phyloP scores from a whole-genome alignment of 1,140 invertebrate genomes.

The Protaetia brevitarsis region DNA sequence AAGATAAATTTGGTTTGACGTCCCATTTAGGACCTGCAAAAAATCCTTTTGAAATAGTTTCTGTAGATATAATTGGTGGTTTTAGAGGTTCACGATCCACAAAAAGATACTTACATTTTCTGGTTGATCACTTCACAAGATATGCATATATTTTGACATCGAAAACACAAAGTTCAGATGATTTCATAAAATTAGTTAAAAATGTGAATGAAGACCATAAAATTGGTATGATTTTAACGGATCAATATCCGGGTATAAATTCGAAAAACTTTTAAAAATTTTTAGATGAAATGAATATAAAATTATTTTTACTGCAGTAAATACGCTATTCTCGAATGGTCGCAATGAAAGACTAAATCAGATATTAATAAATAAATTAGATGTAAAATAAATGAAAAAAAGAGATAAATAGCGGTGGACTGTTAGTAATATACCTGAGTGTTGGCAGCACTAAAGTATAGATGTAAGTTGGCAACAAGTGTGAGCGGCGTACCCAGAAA shows the following conservation, averaged over 20 bases:
- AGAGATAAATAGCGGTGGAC: not conserved
- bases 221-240: slow-evolving; percentile 42
- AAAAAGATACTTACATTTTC: slow-evolving; percentile 42
- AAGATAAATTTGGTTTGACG: slow-evolving; percentile 31
- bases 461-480: no score
- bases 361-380: slow-evolving; percentile 44
- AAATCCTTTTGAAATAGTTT: slow-evolving; percentile 47
- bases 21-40: slow-evolving; percentile 45
- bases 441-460: no score
- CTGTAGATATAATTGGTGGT: slow-evolving; percentile 44
- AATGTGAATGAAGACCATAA: slow-evolving; percentile 32
- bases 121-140: slow-evolving; percentile 42
- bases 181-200: slow-evolving; percentile 47
- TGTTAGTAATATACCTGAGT: no score
- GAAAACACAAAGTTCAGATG: slow-evolving; percentile 41
- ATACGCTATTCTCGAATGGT: slow-evolving; percentile 45
- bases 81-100: slow-evolving; percentile 40
- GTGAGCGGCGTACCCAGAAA: no score
- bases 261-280: slow-evolving; percentile 44
- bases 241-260: slow-evolving; percentile 46
- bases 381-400: slow-evolving; percentile 36
- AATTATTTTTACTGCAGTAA: slow-evolving; percentile 44
- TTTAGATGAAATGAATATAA: slow-evolving; percentile 34
- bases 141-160: slow-evolving; percentile 43
- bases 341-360: no score